Percentiles rank a stretch among this genome's conserved stretches.
These are phyloP conservation scores for Coenonympha arcania DNA, from an alignment of 2,888 invertebrate genomes.

Conservation along the genomic window DNA sequence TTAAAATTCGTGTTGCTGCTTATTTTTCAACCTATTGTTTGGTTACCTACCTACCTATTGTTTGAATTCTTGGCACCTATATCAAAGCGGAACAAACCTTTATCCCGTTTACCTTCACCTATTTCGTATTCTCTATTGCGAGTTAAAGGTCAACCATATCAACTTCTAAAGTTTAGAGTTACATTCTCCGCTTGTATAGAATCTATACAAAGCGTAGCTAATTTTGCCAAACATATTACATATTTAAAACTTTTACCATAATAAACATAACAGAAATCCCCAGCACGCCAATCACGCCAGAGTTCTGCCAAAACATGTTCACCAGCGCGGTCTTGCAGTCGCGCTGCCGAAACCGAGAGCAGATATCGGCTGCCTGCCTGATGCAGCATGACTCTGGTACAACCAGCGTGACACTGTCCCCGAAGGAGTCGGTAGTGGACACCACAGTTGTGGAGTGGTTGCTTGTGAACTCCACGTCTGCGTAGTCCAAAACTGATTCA, in stretches of 20 bases:
- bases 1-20: too few relatives aligned
- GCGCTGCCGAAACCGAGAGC: slow-evolving; percentile 39
- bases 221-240: background rate
- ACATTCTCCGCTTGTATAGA: too few relatives aligned
- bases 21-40: too few relatives aligned
- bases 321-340: slow-evolving; percentile 51
- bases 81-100: too few relatives aligned
- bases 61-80: too few relatives aligned
- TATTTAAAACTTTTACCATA: slow-evolving; percentile 38
- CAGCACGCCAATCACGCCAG: slow-evolving; percentile 58
- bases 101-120: too few relatives aligned
- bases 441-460: slow-evolving; percentile 46
- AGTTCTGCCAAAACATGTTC: slow-evolving; percentile 49
- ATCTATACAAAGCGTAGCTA: too few relatives aligned
- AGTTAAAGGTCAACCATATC: too few relatives aligned
- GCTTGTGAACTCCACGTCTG: slow-evolving; percentile 41
- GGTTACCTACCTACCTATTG: too few relatives aligned
- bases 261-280: slow-evolving; percentile 68
- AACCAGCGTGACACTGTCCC: slow-evolving; percentile 35
- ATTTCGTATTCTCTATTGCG: too few relatives aligned
- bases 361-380: slow-evolving; percentile 32
- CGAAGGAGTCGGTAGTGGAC: slow-evolving; percentile 35
- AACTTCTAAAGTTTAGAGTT: too few relatives aligned
- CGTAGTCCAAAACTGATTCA: slow-evolving; percentile 49
- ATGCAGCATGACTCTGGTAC: slow-evolving; percentile 53